phyloP scores from a whole-genome alignment of 2,888 invertebrate species.

The Perizoma flavofasciatum region DNA sequence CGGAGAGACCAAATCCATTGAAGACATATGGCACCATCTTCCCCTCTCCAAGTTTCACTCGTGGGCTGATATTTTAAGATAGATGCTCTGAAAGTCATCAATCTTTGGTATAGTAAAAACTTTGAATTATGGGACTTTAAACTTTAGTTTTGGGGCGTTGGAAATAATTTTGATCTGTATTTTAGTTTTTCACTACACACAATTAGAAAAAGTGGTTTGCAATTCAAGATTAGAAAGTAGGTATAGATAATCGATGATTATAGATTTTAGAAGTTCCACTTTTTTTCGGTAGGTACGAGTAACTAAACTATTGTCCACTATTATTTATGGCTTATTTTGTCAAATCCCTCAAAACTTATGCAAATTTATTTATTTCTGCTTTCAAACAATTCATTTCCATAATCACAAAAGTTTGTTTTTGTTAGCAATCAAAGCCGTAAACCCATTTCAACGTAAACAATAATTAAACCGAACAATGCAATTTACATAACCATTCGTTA shows the following conservation, averaged over 20 bases:
- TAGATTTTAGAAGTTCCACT: too few species aligned
- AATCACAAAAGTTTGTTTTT: slow-evolving; percentile 30
- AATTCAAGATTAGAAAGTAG: too few species aligned
- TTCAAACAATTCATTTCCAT: slow-evolving; percentile 29
- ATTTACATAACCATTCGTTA: slow-evolving; percentile 25
- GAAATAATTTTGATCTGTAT: slow-evolving; percentile 13
- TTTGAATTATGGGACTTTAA: slow-evolving; percentile 36
- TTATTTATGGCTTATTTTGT: too few species aligned
- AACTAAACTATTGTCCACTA: too few species aligned
- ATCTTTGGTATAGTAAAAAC: slow-evolving; percentile 67
- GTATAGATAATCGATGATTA: too few species aligned
- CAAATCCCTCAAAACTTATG: background rate
- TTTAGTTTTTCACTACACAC: background rate
- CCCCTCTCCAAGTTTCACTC: slow-evolving; percentile 45
- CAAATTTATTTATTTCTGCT: slow-evolving; percentile 4
- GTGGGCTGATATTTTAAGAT: slow-evolving; percentile 68
- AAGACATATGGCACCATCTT: slow-evolving; percentile 69
- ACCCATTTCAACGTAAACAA: slow-evolving; percentile 30
- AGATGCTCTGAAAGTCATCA: slow-evolving; percentile 66
- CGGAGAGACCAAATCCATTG: slow-evolving; percentile 48
- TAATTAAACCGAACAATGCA: slow-evolving; percentile 29
- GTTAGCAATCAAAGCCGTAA: slow-evolving; percentile 29
- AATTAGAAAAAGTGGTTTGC: background rate
- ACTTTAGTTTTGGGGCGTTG: slow-evolving; percentile 24
- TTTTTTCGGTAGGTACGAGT: too few species aligned